phyloP scores from a whole-genome alignment of 2,113 vertebrate species.

The Pholis gunnellus region DNA sequence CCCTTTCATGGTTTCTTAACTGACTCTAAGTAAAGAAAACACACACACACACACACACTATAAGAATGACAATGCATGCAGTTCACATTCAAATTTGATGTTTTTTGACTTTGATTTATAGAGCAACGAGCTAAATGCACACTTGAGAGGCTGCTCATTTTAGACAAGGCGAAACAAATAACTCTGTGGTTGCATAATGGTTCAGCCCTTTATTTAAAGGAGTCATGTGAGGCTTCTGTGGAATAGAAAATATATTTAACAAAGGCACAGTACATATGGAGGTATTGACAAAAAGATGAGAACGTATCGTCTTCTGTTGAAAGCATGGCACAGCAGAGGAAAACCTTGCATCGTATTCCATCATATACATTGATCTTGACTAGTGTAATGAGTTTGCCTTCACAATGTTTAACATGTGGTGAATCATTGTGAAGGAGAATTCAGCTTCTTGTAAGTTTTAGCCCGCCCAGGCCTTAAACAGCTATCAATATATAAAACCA shows the following conservation, averaged over 20 bases:
- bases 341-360: no score
- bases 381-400: no score
- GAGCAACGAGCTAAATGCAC: neutral
- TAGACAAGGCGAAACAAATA: neutral
- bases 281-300: neutral
- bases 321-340: neutral
- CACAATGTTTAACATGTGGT: no score
- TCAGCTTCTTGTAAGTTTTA: no score
- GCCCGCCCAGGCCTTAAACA: no score
- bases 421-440: no score
- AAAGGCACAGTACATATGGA: neutral
- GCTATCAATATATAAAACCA: no score
- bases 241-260: neutral
- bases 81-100: neutral
- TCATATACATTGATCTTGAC: no score
- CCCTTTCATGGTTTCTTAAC: conserved; percentile 81
- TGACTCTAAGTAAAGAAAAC: conserved; percentile 72
- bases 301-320: neutral
- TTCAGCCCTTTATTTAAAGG: neutral
- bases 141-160: neutral
- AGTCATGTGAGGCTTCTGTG: neutral
- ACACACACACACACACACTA: neutral
- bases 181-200: neutral
- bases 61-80: neutral
- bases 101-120: neutral